These are phyloP conservation scores for Lerema accius DNA, from an alignment of 1,140 invertebrate genomes.

Conservation along the genomic window DNA sequence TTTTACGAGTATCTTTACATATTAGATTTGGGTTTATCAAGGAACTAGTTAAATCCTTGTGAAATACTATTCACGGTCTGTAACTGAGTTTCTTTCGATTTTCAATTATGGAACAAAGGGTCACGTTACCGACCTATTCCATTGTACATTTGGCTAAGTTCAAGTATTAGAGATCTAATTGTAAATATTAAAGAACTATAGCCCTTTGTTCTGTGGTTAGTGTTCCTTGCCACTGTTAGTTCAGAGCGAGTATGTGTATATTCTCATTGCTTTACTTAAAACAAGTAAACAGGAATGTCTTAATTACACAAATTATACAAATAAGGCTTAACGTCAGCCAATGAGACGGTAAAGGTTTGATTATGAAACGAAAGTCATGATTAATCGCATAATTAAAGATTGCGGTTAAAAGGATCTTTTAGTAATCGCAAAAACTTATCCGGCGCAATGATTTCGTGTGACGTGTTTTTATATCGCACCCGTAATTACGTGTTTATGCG, in stretches of 20 bases:
- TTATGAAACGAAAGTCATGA: neutral
- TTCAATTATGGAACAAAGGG: too few relatives aligned
- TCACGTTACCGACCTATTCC: too few relatives aligned
- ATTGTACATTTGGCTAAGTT: too few relatives aligned
- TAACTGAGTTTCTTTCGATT: too few relatives aligned
- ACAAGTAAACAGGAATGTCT: neutral
- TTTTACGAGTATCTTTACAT: neutral
- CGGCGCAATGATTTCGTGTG: slow-evolving; percentile 11
- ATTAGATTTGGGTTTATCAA: neutral
- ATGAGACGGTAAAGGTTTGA: neutral
- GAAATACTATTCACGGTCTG: too few relatives aligned
- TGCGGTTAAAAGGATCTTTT: neutral
- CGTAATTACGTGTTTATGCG: slow-evolving; percentile 43
- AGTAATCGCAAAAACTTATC: neutral
- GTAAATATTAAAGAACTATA: too few relatives aligned
- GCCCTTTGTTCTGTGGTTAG: too few relatives aligned
- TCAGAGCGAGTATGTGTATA: too few relatives aligned
- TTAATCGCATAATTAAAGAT: neutral
- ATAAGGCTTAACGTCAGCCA: neutral
- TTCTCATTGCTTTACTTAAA: too few relatives aligned
- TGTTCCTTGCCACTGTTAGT: too few relatives aligned
- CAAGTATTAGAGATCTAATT: too few relatives aligned
- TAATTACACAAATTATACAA: neutral
- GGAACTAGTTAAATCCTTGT: too few relatives aligned
- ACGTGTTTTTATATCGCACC: slow-evolving; percentile 14